Base-by-base conservation (phyloP, 2,888 invertebrate species). In the Folsomia manolachei region DNA sequence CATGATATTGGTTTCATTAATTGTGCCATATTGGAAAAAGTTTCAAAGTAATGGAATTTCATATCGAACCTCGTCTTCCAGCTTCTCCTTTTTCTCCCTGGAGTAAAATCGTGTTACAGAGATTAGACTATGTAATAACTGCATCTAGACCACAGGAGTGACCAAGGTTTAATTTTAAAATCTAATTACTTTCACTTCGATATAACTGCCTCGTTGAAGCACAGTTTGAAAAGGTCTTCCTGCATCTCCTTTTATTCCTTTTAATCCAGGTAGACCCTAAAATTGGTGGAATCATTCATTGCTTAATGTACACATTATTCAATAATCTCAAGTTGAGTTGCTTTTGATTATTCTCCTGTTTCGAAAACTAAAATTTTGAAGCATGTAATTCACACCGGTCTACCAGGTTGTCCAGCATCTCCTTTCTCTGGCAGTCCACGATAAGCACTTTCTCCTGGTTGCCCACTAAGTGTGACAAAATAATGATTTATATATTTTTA, bases 181-280 rank as follows among this genome's bases (percentile, higher is more conserved):
- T 14, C 26, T 14, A 26, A 64, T 71, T 70, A 76, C 75, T 66
- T 75, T 77, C 1, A 77, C 70, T 72, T 77, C 71, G 51, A 75
- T 25, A 27, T 75, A 75, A 21, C 70, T 69, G 14, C 75, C 75
- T 27, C 73, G 70, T 53, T 62, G 62, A 23, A 75, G 63, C 21
- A 70, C 52, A 25, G 68, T 63, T 14, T 71, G 24, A 64, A 71
- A 68, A n/a, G 52, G 27, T 23, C 51, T 69, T 21, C 74, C 74
- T n/a, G 63, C 56, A 21, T 76, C 76, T n/a, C 78, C 78, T 67
- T 76, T 78, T 25, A 70, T 51, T 53, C 78, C 78, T 73, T 72
- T 73, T 52, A n/a, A 65, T 27, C 76, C 76, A 14, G 27, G n/a
- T 25, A 26, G 18, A 27, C 77, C 72, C 77, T 71, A 39, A 39